phyloP scores from a whole-genome alignment of 2,797 vertebrate species.

The Esox masquinongy region DNA sequence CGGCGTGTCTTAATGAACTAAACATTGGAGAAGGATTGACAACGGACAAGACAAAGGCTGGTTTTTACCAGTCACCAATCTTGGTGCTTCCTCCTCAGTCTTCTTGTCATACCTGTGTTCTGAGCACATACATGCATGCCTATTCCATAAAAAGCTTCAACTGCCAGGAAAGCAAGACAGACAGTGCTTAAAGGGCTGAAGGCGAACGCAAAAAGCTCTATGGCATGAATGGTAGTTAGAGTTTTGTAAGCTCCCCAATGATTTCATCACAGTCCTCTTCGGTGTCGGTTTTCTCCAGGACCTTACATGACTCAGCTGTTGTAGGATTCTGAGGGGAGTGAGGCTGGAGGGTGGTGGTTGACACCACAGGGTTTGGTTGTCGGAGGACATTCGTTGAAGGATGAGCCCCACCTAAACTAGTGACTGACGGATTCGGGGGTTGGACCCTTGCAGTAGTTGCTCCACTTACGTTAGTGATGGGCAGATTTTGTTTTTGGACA shows the following conservation, averaged over 20 bases:
- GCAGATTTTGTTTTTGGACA: slow-evolving; percentile 41
- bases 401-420: slow-evolving; percentile 10
- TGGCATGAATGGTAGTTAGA: slow-evolving; percentile 66
- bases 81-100: slow-evolving; percentile 7
- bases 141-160: slow-evolving; percentile 27
- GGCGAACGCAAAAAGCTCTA: slow-evolving; percentile 64
- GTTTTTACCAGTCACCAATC: slow-evolving; percentile 20
- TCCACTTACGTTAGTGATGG: slow-evolving; percentile 32
- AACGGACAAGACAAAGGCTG: slow-evolving; percentile 27
- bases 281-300: slow-evolving; percentile 41
- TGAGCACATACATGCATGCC: slow-evolving; percentile 21
- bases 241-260: slow-evolving; percentile 82
- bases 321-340: slow-evolving; percentile 29
- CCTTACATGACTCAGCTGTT: slow-evolving; percentile 42
- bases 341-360: slow-evolving; percentile 28
- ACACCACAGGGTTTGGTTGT: slow-evolving; percentile 22
- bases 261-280: slow-evolving; percentile 59
- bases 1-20: neutral
- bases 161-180: slow-evolving; percentile 48
- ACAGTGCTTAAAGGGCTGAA: slow-evolving; percentile 68
- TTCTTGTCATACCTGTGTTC: slow-evolving; percentile 20
- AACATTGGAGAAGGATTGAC: neutral
- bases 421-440: neutral
- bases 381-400: slow-evolving; percentile 17
- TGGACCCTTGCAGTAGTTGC: neutral